Percentiles rank a stretch among this genome's conserved stretches.
These are phyloP conservation scores for Drosophila teissieri DNA, from an alignment of 1,140 invertebrate genomes.

Conservation along the genomic window DNA sequence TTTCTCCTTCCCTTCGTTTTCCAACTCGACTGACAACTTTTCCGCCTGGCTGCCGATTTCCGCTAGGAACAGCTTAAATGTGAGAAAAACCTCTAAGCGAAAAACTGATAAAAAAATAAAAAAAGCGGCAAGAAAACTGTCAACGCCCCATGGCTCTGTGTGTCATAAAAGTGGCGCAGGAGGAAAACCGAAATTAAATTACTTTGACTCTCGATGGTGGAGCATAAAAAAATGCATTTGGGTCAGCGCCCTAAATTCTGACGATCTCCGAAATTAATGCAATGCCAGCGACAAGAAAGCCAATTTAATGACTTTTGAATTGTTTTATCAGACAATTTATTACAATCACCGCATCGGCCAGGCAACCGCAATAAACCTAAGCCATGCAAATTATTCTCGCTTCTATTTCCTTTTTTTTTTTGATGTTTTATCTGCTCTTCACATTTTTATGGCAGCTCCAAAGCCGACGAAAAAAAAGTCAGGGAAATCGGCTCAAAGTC, in stretches of 20 bases:
- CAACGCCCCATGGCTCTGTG: slow-evolving; percentile 42
- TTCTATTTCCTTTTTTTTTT: slow-evolving; percentile 4
- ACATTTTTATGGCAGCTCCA: slow-evolving; percentile 50
- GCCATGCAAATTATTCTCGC: slow-evolving; percentile 45
- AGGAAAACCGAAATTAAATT: slow-evolving; percentile 60
- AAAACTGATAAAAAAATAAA: slow-evolving; percentile 33
- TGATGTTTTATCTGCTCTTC: slow-evolving; percentile 37
- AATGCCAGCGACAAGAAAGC: slow-evolving; percentile 26
- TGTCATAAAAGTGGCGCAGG: slow-evolving; percentile 38
- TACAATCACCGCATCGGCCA: slow-evolving; percentile 42
- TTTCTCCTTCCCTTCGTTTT: slow-evolving; percentile 36
- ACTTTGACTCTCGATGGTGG: slow-evolving; percentile 52
- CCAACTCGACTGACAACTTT: slow-evolving; percentile 28
- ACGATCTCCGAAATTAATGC: slow-evolving; percentile 38
- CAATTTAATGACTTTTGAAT: slow-evolving; percentile 59
- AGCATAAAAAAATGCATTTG: slow-evolving; percentile 52
- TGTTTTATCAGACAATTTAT: slow-evolving; percentile 63
- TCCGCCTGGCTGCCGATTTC: slow-evolving; percentile 25
- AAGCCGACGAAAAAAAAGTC: slow-evolving; percentile 2
- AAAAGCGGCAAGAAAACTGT: slow-evolving; percentile 43
- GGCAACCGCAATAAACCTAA: slow-evolving; percentile 51
- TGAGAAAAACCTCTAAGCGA: slow-evolving; percentile 19
- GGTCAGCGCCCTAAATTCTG: slow-evolving; percentile 36
- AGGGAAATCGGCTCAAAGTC: slow-evolving; percentile 46
- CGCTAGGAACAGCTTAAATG: slow-evolving; percentile 31